Base-by-base conservation (phyloP, 2,113 vertebrate species). In the Struthio camelus region DNA sequence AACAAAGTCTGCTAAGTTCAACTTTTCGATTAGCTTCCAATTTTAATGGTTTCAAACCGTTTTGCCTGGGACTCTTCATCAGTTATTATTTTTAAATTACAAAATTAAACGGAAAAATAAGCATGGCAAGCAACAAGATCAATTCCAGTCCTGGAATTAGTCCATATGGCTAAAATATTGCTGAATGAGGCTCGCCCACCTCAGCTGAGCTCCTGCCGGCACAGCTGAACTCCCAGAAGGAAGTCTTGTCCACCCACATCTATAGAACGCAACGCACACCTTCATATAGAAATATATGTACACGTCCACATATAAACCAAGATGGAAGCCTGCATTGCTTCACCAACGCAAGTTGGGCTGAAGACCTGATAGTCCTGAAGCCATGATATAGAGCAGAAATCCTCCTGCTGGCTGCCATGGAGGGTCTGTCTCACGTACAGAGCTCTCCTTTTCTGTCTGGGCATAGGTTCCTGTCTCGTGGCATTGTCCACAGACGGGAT, bases 251-350 rank as follows among this genome's bases (percentile, higher is more conserved):
- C 24, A 1, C 78, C 40, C 64, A 4, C 5, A 15, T 46, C 38
- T 30, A 4, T 0, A 25, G 69, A 59, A 11, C 61, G 38, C 62
- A 27, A 32, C 44, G 24, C 25, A 3, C n/a, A 25, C 51, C 7
- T 20, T 48, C 12, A 1, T 2, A 4, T n/a, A 23, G 6, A 5
- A 36, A 22, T 11, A 23, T 2, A 15, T 16, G 7, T 2, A 19
- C 1, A 2, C 20, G 10, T 2, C 20, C 46, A 16, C 9, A 30
- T 32, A 42, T 27, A 16, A 67, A 17, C 11, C 16, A 8, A 18
- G 85, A 5, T 1, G n/a, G 38, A 14, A 18, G 36, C 6, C 65
- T 34, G 85, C 23, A 34, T 5, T 28, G 50, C 50, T n/a, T 20
- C 36, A 2, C 42, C n/a, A 27, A 7, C 18, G 24, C 3, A 9